phyloP scores from a whole-genome alignment of 2,113 vertebrate genomes.

The Psophia crepitans region DNA sequence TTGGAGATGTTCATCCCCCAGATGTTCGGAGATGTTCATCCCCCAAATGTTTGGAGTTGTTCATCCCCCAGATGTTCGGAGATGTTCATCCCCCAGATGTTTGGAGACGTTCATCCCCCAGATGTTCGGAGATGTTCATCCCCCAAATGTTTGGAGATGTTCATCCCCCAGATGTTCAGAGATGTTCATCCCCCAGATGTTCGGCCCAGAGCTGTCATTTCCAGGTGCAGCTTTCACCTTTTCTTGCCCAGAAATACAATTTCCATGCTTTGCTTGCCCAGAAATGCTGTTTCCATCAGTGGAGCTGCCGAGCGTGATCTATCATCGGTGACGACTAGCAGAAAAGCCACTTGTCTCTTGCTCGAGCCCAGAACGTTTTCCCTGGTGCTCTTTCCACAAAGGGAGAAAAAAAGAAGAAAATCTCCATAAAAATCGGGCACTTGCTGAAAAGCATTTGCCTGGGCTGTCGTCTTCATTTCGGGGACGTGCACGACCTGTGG shows the following conservation, averaged over 20 bases:
- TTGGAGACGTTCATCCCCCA: not conserved
- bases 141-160: not conserved
- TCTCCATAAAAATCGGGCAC: not conserved
- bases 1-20: not conserved
- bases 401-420: not conserved
- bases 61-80: not conserved
- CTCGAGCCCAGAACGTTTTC: not conserved
- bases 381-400: not conserved
- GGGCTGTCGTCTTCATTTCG: accelerated
- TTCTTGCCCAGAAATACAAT: not conserved
- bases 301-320: accelerated
- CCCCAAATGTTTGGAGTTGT: not conserved
- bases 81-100: not conserved
- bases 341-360: not conserved
- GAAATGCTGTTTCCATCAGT: accelerated
- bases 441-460: not conserved
- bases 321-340: accelerated
- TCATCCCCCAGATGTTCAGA: not conserved
- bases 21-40: not conserved
- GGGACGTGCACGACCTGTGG: not conserved
- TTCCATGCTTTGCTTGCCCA: not conserved
- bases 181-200: not conserved
- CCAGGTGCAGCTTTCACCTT: not conserved
- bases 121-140: not conserved
- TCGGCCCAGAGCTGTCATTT: not conserved